Evolutionary conservation across 2,797 vertebrate genomes (phyloP), one percentile per base, ranked within the genome.

Genomic region (Enteromius thamalakanensis): DNA sequence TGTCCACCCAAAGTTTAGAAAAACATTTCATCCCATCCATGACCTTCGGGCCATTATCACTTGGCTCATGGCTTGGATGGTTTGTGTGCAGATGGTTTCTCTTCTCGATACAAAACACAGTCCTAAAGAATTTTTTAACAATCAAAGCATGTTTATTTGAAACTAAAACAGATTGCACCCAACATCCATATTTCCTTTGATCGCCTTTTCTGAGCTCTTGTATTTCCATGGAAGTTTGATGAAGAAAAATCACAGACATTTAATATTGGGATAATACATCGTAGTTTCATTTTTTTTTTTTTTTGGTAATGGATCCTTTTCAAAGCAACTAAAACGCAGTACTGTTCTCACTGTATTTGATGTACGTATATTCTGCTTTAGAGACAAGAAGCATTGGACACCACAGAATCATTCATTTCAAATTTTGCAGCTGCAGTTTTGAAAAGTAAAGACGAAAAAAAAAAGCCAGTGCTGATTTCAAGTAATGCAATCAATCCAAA

Each of bases 121-220:
- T 97, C 96, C 97, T 99, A 97, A 97, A 98, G 96, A 96, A 96
- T 96, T 95, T 75, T 96, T 96, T 95, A 97, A 97, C 96, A 98
- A 97, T 97, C 95, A 98, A 96, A 97, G 90, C 91, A 97, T 96
- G 96, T 99, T 99, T 99, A 99, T 99, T 99, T 97, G 95, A 96
- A 97, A 96, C 97, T 98, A 98, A 97, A 98, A 97, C 96, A 99
- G 94, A 96, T 96, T 96, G 95, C 95, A 97, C 94, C 96, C 94
- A 95, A 97, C 97, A 98, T 97, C 95, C 94, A 96, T 95, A 90
- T 86, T 86, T 90, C 87, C 89, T 84, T 85, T 65, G 87, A 91
- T 90, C 81, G 80, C 89, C 89, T 91, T 91, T 83, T 91, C 84
- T 80, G 80, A 81, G 94, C 92, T 81, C 85, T 91, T 95, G 93